Conservation (phyloP, 2,113 vertebrate species). For the Tympanuchus pallidicinctus region DNA sequence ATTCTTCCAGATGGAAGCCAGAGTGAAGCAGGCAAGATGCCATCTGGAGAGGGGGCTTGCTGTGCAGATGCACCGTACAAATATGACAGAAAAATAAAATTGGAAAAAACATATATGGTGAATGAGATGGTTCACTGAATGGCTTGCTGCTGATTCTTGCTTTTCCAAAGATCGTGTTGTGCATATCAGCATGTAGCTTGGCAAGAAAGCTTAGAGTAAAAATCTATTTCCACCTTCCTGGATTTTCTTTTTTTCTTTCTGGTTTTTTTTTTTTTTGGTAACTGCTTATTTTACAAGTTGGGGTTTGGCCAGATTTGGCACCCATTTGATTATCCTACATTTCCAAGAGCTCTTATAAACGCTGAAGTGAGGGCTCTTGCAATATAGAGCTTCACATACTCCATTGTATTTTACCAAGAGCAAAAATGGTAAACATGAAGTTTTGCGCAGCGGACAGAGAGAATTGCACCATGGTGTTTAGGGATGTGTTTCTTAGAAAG, state of each 20-base stretch:
- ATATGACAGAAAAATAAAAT: slow-evolving; percentile 37
- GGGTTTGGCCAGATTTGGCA: background rate
- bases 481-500: background rate
- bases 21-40: slow-evolving; percentile 55
- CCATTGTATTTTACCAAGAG: background rate
- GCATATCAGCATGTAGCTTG: background rate
- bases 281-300: background rate
- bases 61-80: slow-evolving; percentile 46
- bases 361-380: background rate
- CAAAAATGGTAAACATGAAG: background rate
- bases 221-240: background rate
- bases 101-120: background rate
- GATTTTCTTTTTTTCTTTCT: background rate
- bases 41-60: slow-evolving; percentile 52
- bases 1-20: slow-evolving; percentile 64
- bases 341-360: background rate
- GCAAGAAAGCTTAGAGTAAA: background rate
- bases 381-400: background rate
- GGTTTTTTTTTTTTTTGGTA: background rate
- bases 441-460: background rate
- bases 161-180: background rate
- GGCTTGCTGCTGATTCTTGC: background rate
- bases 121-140: background rate
- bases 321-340: background rate
- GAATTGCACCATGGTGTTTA: background rate